Evolutionary conservation across 1,140 invertebrate species (phyloP).

Genomic region (Pteromalus puparum): DNA sequence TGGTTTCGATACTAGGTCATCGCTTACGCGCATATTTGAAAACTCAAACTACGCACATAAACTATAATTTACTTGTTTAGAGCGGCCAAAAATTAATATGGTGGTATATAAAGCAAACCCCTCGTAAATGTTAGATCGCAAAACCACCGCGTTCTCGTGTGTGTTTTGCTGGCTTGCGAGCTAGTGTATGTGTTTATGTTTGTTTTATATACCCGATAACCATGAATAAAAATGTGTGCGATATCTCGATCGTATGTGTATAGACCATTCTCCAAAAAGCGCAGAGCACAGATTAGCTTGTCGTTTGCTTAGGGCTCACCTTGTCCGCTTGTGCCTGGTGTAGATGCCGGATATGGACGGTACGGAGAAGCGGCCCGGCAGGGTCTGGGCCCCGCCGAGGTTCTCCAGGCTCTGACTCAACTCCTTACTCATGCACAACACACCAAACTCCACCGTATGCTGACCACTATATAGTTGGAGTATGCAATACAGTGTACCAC

Average conservation of each 20-base stretch:
- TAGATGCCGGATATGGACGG: slow-evolving; percentile 77
- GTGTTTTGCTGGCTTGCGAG: no score
- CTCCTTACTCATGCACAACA: slow-evolving; percentile 77
- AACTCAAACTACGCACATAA: no score
- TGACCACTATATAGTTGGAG: slow-evolving; percentile 72
- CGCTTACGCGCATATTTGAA: no score
- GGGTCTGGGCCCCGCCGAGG: slow-evolving; percentile 77
- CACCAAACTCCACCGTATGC: slow-evolving; percentile 77
- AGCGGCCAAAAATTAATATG: no score
- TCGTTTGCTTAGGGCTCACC: slow-evolving; percentile 70
- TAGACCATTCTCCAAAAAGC: slow-evolving; percentile 1
- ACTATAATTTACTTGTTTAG: no score
- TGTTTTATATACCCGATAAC: not conserved
- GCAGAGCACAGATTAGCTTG: slow-evolving; percentile 45
- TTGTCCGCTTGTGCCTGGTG: slow-evolving; percentile 78
- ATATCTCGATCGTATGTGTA: not conserved
- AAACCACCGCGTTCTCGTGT: no score
- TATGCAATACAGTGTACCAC: slow-evolving; percentile 75
- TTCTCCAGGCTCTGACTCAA: slow-evolving; percentile 78
- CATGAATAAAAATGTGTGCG: not conserved
- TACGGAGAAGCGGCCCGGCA: slow-evolving; percentile 75
- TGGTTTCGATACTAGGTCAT: no score
- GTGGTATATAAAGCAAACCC: no score
- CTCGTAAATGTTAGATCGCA: no score
- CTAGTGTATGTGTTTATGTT: not conserved